Evolutionary conservation across 2,797 vertebrate genomes (phyloP), one percentile per base, ranked within the genome.

Genomic region (Poeciliopsis turneri): DNA sequence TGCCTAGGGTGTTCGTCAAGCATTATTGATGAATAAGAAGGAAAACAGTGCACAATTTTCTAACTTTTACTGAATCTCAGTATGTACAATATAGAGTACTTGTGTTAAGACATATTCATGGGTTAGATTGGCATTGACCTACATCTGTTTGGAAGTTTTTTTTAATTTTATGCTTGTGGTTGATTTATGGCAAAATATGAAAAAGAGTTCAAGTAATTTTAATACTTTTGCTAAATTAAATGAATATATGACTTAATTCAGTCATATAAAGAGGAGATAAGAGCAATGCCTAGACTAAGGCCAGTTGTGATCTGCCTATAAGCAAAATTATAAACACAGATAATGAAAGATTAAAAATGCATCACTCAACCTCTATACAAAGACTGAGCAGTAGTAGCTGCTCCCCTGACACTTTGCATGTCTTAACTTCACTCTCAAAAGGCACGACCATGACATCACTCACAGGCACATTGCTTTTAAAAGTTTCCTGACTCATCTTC

Each of bases 401-500:
- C 74, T 73, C 45, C 78, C 75, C 51, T 82, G 49, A 82, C n/a
- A 68, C 57, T 46, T 70, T 70, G 64, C 77, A 68, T 23, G 82
- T 47, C 71, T 76, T 75, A 76, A 55, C 36, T 47, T 71, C 85
- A 55, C 80, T 72, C 53, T 76, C 69, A 84, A 76, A 53, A 81
- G 79, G 73, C 78, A 71, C 73, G 75, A 74, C 80, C 51, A 51
- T 84, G 61, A 78, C 64, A 1, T 75, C 79, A 82, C 79, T 84
- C 74, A 73, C 36, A 70, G 47, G 55, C 69, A 45, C 74, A 70
- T 80, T 81, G 75, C 71, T 3, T 84, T 82, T 68, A 80, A 73
- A 74, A 41, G 33, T 28, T 73, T 77, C 86, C 77, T 92, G 90
- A 92, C 83, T 94, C 90, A 91, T 45, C 83, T 84, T 76, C 81